Base-by-base conservation (phyloP, 1,140 invertebrate genomes). In the Drosophila truncata region DNA sequence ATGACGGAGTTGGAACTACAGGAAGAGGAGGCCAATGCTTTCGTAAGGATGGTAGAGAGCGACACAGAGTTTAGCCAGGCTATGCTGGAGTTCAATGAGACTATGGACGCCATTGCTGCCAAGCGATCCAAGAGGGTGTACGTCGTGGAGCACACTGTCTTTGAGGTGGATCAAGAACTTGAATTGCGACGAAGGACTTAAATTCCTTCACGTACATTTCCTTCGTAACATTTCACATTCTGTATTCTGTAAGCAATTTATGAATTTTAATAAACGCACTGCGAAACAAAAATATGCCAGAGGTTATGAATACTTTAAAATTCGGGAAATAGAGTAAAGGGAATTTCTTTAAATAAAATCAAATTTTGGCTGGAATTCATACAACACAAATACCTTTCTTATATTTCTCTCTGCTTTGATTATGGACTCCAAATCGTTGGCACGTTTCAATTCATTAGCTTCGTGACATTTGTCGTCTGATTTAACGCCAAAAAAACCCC, bases 381-480 rank as follows among this genome's bases (percentile, higher is more conserved):
- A n/a, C n/a, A n/a, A n/a, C n/a, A n/a, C n/a, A n/a, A n/a, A n/a
- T n/a, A n/a, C n/a, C n/a, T n/a, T n/a, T n/a, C 10, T 11, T 13
- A 18, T 29, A 11, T 5, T 5, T 31, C n/a, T 23, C 52, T 23
- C 27, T 27, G 46, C 63, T 23, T 62, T 46, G 63, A 82, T 67
- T 75, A 35, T 66, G 47, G 50, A 78, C 49, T 46, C 80, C 33
- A 67, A 71, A 75, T 87, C 84, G 90, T 85, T 82, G 78, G 75
- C 85, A 90, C 85, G 85, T 90, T 90, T 90, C 85, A 84, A 85
- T 82, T 90, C 85, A 90, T 90, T 90, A 90, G 85, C 86, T 90
- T 75, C 81, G 78, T 90, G 85, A 84, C 85, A 90, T 90, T 90
- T 90, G 74, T 90, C 85, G 81, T 90, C 88, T 90, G 85, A 90